Conservation (phyloP, 2,113 vertebrate genomes). For the Podarcis muralis region DNA sequence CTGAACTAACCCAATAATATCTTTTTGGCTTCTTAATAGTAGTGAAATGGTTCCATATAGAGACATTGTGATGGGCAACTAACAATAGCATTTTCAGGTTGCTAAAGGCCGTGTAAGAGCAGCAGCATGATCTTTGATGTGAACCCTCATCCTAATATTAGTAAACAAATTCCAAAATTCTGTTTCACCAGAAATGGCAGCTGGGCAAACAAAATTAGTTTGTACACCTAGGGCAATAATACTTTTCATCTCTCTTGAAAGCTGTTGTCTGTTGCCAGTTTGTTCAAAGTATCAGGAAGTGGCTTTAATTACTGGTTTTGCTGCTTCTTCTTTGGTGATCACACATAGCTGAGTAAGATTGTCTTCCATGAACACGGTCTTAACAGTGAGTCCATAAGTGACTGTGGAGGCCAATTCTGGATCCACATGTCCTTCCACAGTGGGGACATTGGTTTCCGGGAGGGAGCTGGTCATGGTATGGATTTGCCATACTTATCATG, state of each 20-base stretch:
- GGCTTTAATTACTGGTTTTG: neutral
- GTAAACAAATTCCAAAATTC: neutral
- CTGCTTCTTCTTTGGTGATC: no score
- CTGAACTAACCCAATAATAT: neutral
- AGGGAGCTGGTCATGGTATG: no score
- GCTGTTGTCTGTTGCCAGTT: neutral
- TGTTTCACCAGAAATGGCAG: neutral
- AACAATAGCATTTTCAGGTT: slow-evolving; percentile 49
- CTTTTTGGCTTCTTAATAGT: slow-evolving; percentile 33
- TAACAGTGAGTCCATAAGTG: no score
- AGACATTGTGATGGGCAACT: neutral
- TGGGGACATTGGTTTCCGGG: no score
- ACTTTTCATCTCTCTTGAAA: neutral
- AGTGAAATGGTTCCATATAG: neutral
- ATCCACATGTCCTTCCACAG: no score
- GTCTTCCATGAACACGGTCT: no score
- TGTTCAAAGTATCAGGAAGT: neutral
- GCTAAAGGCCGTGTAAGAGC: neutral
- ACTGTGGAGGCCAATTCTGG: no score
- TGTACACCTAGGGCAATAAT: no score
- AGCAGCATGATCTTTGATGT: neutral
- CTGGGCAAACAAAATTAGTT: neutral
- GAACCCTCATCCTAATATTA: no score
- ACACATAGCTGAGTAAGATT: no score
- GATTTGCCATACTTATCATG: neutral